phyloP scores from a whole-genome alignment of 1,140 invertebrate species.

The Drosophila ambigua region DNA sequence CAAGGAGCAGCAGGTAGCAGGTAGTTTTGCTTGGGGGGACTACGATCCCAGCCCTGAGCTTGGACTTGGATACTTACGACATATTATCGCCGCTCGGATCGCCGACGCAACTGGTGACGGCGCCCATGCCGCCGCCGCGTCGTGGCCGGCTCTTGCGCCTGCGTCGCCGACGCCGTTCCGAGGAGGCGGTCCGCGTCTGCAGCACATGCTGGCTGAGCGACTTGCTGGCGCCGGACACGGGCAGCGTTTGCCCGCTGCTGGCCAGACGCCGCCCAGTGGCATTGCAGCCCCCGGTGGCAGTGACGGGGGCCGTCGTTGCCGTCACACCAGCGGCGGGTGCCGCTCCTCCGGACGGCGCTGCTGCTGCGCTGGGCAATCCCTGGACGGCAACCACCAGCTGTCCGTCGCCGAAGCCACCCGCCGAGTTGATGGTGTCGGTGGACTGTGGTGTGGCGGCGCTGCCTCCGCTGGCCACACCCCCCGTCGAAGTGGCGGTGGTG shows the following conservation, averaged over 20 bases:
- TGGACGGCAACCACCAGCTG: slow-evolving; percentile 73
- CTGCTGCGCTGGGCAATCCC: slow-evolving; percentile 41
- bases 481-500: slow-evolving; percentile 17
- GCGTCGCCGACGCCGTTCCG: slow-evolving; percentile 72
- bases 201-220: slow-evolving; percentile 81
- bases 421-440: slow-evolving; percentile 75
- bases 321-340: too few relatives aligned
- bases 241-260: slow-evolving; percentile 50
- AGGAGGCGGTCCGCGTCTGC: slow-evolving; percentile 76
- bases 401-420: slow-evolving; percentile 72
- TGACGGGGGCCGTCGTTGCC: background rate
- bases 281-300: slow-evolving; percentile 64
- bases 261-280: slow-evolving; percentile 77
- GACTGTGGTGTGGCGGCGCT: slow-evolving; percentile 60
- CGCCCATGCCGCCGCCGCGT: slow-evolving; percentile 67
- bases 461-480: slow-evolving; percentile 12
- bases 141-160: slow-evolving; percentile 75
- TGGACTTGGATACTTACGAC: slow-evolving; percentile 67
- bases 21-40: too few relatives aligned
- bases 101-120: slow-evolving; percentile 73
- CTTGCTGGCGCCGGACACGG: slow-evolving; percentile 35
- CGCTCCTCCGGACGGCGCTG: slow-evolving; percentile 10
- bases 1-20: too few relatives aligned
- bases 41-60: too few relatives aligned
- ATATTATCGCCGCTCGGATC: slow-evolving; percentile 79